phyloP scores from a whole-genome alignment of 2,113 vertebrate genomes.

The Tupaia tana region DNA sequence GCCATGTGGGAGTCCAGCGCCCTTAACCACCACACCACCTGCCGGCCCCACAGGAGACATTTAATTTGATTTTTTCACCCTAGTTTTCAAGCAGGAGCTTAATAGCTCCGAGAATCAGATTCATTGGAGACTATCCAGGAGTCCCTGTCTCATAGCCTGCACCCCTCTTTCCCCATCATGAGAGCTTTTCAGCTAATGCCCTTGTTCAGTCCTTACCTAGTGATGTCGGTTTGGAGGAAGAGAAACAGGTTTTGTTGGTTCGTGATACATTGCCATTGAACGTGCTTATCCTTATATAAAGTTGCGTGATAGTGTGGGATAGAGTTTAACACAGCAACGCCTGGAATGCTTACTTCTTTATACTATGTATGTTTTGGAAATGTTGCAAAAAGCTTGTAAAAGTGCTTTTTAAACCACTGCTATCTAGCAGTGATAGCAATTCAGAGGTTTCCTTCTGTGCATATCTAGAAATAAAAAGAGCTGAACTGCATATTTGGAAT shows the following conservation, averaged over 20 bases:
- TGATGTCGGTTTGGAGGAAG: slow-evolving; percentile 57
- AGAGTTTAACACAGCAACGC: slow-evolving; percentile 51
- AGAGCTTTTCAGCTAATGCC: slow-evolving; percentile 16
- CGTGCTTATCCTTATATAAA: slow-evolving; percentile 55
- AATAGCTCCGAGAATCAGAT: slow-evolving; percentile 6
- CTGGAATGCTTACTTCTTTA: slow-evolving; percentile 7
- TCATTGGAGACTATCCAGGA: not conserved
- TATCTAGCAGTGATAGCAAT: not conserved
- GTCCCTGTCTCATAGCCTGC: not conserved
- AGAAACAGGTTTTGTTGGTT: slow-evolving; percentile 79
- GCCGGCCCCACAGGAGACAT: not conserved
- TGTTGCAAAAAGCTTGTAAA: slow-evolving; percentile 29
- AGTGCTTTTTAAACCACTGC: not conserved
- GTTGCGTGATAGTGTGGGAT: slow-evolving; percentile 47
- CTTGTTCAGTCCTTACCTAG: slow-evolving; percentile 47
- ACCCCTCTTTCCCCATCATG: not conserved
- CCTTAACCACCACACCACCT: no score
- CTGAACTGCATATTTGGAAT: slow-evolving; percentile 60
- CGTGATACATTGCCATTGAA: slow-evolving; percentile 63
- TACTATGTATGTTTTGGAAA: not conserved
- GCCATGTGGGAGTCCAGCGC: no score
- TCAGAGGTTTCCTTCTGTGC: not conserved
- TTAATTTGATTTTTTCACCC: slow-evolving; percentile 32
- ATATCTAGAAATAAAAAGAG: slow-evolving; percentile 2
- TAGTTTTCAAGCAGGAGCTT: slow-evolving; percentile 42